phyloP scores from a whole-genome alignment of 2,888 invertebrate species.

The Thyatira batis region DNA sequence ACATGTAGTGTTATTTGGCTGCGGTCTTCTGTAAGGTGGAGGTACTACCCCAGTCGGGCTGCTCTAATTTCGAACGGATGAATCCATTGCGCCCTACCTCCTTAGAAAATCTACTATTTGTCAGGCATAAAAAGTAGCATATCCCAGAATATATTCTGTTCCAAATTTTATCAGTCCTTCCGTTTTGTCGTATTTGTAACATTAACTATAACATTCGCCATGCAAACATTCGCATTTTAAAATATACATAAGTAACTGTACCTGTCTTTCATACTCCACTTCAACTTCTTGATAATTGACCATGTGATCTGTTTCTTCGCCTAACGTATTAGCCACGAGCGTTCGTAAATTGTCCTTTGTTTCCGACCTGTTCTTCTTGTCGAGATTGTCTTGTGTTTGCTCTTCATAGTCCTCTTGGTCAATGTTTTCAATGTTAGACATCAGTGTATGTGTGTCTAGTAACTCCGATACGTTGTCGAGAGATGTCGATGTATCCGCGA shows the following conservation, averaged over 20 bases:
- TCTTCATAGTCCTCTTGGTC: not conserved
- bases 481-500: constrained; percentile 12
- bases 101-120: no score
- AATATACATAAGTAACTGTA: not conserved
- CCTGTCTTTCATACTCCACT: not conserved
- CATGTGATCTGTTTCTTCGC: not conserved
- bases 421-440: not conserved
- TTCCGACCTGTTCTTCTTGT: constrained; percentile 18
- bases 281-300: not conserved
- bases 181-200: no score
- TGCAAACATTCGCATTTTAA: no score
- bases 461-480: constrained; percentile 27
- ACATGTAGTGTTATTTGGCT: no score
- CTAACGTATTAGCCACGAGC: constrained; percentile 41
- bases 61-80: no score
- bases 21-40: no score
- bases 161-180: no score
- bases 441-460: constrained; percentile 16
- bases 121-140: no score
- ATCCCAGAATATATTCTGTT: no score
- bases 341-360: constrained; percentile 39
- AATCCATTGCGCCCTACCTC: no score
- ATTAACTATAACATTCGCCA: no score
- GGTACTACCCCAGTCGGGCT: no score
- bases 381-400: not conserved